These are phyloP conservation scores for Ormyrus labotus DNA, from an alignment of 2,888 invertebrate genomes.

Conservation along the genomic window DNA sequence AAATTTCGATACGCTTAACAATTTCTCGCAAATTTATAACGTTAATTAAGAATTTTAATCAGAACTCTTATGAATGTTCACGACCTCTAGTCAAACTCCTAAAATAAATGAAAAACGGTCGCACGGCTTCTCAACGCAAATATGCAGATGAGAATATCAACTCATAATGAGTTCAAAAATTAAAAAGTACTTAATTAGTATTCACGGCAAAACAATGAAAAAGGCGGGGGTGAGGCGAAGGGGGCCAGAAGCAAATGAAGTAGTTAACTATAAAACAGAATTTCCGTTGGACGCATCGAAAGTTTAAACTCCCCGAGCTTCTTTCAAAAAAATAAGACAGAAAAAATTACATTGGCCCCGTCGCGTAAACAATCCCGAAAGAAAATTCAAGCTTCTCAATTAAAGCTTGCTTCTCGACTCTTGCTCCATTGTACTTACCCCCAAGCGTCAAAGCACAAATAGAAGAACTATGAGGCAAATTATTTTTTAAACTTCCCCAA, in stretches of 20 bases:
- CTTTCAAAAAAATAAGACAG: slow-evolving; percentile 3
- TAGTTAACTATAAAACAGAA: slow-evolving; percentile 49
- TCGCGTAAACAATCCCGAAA: slow-evolving; percentile 46
- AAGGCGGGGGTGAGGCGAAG: not conserved
- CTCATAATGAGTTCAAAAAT: slow-evolving; percentile 51
- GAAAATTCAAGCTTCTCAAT: slow-evolving; percentile 50
- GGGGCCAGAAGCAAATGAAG: slow-evolving; percentile 13
- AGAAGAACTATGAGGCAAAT: slow-evolving; percentile 16
- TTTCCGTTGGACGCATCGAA: slow-evolving; percentile 41
- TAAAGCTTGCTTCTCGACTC: slow-evolving; percentile 32
- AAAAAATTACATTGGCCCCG: slow-evolving; percentile 37
- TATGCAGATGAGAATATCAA: slow-evolving; percentile 52
- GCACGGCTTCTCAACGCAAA: slow-evolving; percentile 3
- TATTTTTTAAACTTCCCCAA: too few species aligned
- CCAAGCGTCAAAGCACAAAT: slow-evolving; percentile 24
- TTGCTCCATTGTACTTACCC: slow-evolving; percentile 35
- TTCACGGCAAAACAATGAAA: slow-evolving; percentile 49
- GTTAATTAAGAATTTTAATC: slow-evolving; percentile 28
- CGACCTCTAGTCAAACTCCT: slow-evolving; percentile 9
- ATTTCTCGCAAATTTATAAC: not conserved
- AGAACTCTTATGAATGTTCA: slow-evolving; percentile 21
- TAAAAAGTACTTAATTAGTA: slow-evolving; percentile 56
- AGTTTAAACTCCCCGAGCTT: slow-evolving; percentile 39
- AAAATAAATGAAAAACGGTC: slow-evolving; percentile 30
- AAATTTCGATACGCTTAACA: not conserved